Conservation (phyloP, 2,113 vertebrate genomes). For the Melanocharis versteri region DNA sequence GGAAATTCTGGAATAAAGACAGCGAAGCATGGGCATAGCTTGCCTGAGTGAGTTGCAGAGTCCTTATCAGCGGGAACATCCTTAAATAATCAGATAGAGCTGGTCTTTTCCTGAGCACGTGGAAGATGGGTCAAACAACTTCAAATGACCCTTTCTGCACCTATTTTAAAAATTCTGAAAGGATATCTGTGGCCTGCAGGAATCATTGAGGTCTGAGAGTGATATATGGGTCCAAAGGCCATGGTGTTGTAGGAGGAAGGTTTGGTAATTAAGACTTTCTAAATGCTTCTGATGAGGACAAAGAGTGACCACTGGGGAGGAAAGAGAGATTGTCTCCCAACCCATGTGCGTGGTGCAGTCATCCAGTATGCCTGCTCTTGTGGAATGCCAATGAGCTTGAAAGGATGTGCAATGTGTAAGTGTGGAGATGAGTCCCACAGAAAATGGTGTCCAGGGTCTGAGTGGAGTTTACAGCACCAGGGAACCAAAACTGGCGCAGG, state of each 20-base stretch:
- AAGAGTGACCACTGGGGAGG: background rate
- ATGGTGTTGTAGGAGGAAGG: background rate
- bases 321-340: background rate
- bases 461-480: background rate
- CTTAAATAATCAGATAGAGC: background rate
- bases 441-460: background rate
- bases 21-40: fast-evolving
- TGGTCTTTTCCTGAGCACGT: background rate
- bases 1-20: background rate
- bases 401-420: background rate
- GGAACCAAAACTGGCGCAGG: background rate
- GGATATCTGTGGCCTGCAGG: background rate
- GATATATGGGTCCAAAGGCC: background rate
- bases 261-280: background rate
- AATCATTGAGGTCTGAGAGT: background rate
- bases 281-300: background rate
- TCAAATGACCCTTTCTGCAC: background rate
- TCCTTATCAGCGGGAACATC: background rate
- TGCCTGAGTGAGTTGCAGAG: background rate
- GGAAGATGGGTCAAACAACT: background rate
- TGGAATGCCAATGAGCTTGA: background rate
- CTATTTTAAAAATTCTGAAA: background rate
- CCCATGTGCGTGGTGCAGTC: background rate
- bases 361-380: background rate
- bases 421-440: background rate